These are phyloP conservation scores for Austrolebias charrua DNA, from an alignment of 2,797 vertebrate species.

Conservation along the genomic window DNA sequence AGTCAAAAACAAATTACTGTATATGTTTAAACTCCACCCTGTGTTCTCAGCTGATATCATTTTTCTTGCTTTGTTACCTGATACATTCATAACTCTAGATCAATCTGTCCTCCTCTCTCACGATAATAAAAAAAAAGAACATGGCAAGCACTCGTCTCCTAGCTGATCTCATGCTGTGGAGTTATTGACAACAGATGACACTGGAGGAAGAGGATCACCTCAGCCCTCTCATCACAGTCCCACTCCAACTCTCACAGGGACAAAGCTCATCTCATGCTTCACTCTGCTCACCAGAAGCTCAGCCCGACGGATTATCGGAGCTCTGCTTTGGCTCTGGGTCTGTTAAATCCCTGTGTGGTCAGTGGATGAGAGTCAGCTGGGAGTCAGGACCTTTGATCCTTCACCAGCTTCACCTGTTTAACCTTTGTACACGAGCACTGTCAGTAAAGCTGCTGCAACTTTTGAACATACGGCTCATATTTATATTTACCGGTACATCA, in stretches of 20 bases:
- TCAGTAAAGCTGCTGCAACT: too few species aligned
- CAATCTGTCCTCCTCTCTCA: slow-evolving; percentile 12
- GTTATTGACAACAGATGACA: slow-evolving; percentile 59
- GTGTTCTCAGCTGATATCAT: neutral
- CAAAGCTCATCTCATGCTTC: slow-evolving; percentile 63
- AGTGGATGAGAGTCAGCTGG: neutral
- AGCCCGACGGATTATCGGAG: slow-evolving; percentile 8
- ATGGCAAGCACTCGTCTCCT: slow-evolving; percentile 17
- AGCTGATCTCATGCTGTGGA: slow-evolving; percentile 32
- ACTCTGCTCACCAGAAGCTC: slow-evolving; percentile 42
- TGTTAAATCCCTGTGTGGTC: slow-evolving; percentile 32
- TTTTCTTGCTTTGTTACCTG: slow-evolving; percentile 10
- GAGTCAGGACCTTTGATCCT: neutral
- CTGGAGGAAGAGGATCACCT: slow-evolving; percentile 35
- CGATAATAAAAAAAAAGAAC: neutral
- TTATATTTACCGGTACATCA: too few species aligned
- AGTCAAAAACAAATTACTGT: neutral
- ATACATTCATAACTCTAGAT: neutral
- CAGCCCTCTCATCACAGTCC: slow-evolving; percentile 40
- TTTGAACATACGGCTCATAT: too few species aligned
- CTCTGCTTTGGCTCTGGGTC: slow-evolving; percentile 18
- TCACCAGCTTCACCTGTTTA: neutral
- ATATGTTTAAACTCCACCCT: neutral
- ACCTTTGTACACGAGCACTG: too few species aligned
- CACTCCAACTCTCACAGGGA: slow-evolving; percentile 35